phyloP scores from a whole-genome alignment of 64 coral and sea anemone genomes.

The Hydrozoanthus tunicans region DNA sequence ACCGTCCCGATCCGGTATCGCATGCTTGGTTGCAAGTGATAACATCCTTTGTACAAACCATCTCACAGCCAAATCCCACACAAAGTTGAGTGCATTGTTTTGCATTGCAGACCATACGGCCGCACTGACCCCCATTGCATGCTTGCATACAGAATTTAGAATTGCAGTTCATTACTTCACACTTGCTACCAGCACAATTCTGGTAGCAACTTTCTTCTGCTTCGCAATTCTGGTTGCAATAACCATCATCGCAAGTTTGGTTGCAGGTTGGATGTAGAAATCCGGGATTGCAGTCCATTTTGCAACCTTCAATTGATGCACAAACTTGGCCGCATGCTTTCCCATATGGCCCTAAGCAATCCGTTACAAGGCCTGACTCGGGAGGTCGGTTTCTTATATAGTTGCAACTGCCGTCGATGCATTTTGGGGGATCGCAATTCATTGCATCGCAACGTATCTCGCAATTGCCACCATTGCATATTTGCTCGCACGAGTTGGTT shows the following conservation, averaged over 20 bases:
- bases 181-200: slow-evolving; percentile 69
- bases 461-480: slow-evolving; percentile 73
- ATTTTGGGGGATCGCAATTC: slow-evolving; percentile 67
- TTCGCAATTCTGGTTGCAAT: slow-evolving; percentile 37
- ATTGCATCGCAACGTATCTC: slow-evolving; percentile 75
- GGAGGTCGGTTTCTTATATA: slow-evolving; percentile 46
- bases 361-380: slow-evolving; percentile 50
- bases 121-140: slow-evolving; percentile 64
- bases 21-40: slow-evolving; percentile 73
- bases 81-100: slow-evolving; percentile 79
- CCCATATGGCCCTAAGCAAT: slow-evolving; percentile 44
- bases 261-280: slow-evolving; percentile 64
- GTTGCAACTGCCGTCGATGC: slow-evolving; percentile 61
- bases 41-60: slow-evolving; percentile 71
- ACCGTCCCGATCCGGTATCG: slow-evolving; percentile 51
- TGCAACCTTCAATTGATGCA: slow-evolving; percentile 70
- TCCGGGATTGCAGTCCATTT: slow-evolving; percentile 51
- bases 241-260: slow-evolving; percentile 70
- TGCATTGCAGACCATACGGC: slow-evolving; percentile 80
- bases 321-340: slow-evolving; percentile 71
- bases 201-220: slow-evolving; percentile 58
- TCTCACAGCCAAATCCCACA: slow-evolving; percentile 67
- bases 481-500: slow-evolving; percentile 70
- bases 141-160: slow-evolving; percentile 70
- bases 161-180: slow-evolving; percentile 71